A percentile compares a stretch with the other conserved stretches of the same genome.
phyloP scores from a whole-genome alignment of 2,888 invertebrate species.

The Uropetala carovei region DNA sequence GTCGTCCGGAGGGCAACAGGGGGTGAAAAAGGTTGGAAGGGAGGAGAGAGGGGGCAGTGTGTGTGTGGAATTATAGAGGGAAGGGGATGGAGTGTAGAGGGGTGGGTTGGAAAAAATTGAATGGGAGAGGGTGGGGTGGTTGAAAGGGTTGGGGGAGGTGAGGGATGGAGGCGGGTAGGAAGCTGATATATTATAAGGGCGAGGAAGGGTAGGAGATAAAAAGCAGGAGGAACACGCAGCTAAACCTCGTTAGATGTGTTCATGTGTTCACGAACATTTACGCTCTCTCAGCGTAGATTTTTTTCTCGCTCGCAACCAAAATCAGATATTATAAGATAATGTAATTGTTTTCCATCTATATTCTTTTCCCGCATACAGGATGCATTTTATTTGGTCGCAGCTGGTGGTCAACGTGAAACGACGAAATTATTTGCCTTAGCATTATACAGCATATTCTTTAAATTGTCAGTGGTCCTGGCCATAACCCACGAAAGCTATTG shows the following conservation, averaged over 20 bases:
- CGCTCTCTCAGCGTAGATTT: no score
- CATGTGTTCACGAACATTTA: no score
- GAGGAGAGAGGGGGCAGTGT: neutral
- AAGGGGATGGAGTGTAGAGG: neutral
- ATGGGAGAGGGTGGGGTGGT: neutral
- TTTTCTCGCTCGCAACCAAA: no score
- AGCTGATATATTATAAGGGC: no score
- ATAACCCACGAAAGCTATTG: no score
- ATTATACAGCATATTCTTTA: neutral
- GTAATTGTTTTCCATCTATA: neutral
- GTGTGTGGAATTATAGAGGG: neutral
- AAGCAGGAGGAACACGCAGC: no score
- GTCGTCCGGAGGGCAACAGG: neutral
- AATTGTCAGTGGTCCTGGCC: no score
- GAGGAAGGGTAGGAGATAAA: no score
- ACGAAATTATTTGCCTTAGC: neutral
- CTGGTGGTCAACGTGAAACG: neutral
- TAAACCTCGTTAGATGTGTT: no score
- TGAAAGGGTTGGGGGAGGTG: neutral
- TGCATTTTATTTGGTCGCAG: neutral
- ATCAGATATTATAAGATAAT: no score
- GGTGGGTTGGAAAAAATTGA: neutral
- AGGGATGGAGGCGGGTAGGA: no score
- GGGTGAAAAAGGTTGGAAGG: constrained; percentile 26
- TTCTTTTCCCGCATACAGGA: neutral